Conservation (phyloP, 2,797 vertebrate genomes). For the Neomorphus geoffroyi region DNA sequence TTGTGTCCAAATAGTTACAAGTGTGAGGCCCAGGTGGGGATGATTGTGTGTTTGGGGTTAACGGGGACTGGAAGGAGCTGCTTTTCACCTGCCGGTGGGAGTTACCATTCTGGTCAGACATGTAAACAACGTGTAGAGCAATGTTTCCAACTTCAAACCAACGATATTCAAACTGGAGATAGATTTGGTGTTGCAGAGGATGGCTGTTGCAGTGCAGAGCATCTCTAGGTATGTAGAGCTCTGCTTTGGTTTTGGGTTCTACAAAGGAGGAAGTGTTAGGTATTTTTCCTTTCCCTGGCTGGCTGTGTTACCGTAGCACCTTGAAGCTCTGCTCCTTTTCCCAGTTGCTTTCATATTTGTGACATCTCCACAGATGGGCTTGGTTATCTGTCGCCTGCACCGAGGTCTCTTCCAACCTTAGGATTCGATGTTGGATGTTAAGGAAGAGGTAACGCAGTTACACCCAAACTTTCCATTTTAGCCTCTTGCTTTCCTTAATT, state of each 20-base stretch:
- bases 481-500: not conserved
- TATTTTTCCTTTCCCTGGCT: not conserved
- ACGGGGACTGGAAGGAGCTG: fast-evolving
- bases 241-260: not conserved
- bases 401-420: too few relatives aligned
- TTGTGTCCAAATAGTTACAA: fast-evolving
- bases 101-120: fast-evolving
- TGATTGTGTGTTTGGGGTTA: fast-evolving
- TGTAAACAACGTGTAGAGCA: fast-evolving
- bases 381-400: not conserved
- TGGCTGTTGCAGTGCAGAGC: not conserved
- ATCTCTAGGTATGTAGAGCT: not conserved
- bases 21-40: not conserved
- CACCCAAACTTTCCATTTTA: not conserved
- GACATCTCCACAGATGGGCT: not conserved
- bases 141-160: not conserved
- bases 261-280: not conserved
- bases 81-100: fast-evolving
- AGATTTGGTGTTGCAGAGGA: not conserved
- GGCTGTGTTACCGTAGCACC: not conserved
- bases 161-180: fast-evolving
- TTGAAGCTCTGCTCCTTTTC: not conserved
- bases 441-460: too few relatives aligned
- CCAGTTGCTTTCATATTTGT: not conserved
- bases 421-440: not conserved